phyloP scores from a whole-genome alignment of 2,113 vertebrate species.

The Chaetura pelagica region DNA sequence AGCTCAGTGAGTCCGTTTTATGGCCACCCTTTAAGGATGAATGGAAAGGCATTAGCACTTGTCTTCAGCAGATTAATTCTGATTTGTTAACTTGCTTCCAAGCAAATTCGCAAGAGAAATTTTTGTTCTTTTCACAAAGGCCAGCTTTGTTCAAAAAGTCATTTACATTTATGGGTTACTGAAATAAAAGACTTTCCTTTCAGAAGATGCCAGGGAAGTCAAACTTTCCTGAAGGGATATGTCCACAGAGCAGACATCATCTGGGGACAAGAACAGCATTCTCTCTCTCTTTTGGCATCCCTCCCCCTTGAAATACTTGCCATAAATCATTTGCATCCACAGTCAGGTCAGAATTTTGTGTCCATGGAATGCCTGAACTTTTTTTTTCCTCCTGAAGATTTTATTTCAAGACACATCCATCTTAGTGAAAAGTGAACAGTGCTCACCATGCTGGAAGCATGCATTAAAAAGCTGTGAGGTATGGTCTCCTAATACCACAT shows the following conservation, averaged over 20 bases:
- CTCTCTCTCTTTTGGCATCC: not conserved
- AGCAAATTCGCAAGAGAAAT: not conserved
- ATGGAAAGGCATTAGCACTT: not conserved
- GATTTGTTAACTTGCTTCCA: not conserved
- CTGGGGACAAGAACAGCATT: not conserved
- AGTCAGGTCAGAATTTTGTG: not conserved
- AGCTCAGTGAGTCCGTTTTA: not conserved
- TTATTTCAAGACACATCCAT: not conserved
- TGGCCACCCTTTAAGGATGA: not conserved
- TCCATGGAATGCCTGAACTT: not conserved
- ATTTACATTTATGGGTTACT: not conserved
- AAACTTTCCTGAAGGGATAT: not conserved
- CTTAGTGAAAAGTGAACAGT: not conserved
- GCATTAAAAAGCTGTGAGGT: not conserved
- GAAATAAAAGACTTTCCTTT: not conserved
- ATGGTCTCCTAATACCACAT: not conserved
- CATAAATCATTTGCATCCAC: not conserved
- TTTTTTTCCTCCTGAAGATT: not conserved
- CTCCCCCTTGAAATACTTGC: not conserved
- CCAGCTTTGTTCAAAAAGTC: not conserved
- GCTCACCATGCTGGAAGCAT: not conserved
- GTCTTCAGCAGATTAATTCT: not conserved
- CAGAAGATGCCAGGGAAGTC: not conserved
- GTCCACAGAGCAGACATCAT: not conserved
- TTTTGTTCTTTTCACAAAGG: not conserved